Conservation (phyloP, 2,888 invertebrate genomes). For the Apeira syringaria region DNA sequence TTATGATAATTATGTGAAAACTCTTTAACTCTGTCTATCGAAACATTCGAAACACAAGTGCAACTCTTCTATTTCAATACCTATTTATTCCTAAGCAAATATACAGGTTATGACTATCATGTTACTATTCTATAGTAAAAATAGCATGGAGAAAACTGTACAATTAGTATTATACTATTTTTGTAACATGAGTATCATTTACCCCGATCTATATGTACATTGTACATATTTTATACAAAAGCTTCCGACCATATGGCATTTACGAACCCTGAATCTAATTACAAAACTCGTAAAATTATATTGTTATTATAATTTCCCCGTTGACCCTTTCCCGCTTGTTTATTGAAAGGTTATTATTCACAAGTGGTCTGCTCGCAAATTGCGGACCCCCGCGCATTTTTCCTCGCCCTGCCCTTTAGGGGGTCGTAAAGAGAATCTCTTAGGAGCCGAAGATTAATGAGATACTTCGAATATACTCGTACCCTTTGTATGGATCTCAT, state of each 20-base stretch:
- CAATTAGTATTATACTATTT: no score
- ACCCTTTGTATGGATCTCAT: constrained; percentile 43
- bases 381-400: constrained; percentile 40
- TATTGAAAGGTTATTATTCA: constrained; percentile 33
- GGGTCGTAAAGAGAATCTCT: constrained; percentile 48
- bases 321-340: constrained; percentile 30
- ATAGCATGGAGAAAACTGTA: no score
- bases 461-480: constrained; percentile 41
- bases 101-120: no score
- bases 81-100: no score
- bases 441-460: constrained; percentile 48
- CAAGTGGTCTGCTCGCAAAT: constrained; percentile 37
- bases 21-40: no score
- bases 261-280: constrained; percentile 16
- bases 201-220: no score
- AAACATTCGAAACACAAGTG: no score
- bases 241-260: constrained; percentile 10
- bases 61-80: no score
- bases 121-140: no score
- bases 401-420: constrained; percentile 39
- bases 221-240: no score
- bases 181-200: no score
- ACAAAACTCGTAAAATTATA: constrained; percentile 20
- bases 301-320: constrained; percentile 30
- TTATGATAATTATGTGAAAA: no score